Base-by-base conservation (phyloP, 2,113 vertebrate genomes). In the Sorex fumeus region DNA sequence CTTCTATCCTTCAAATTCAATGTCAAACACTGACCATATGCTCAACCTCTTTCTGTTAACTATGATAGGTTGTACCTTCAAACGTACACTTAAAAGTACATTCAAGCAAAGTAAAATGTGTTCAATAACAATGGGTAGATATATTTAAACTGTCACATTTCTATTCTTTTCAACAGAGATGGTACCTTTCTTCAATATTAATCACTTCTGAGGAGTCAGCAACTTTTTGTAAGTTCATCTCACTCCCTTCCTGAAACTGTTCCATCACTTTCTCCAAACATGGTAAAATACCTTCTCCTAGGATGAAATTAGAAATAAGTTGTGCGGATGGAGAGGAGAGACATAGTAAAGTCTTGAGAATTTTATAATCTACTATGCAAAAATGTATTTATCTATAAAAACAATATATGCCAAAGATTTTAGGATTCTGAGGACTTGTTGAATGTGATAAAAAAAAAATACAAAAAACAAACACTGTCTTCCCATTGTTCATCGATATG, bases 141-240 rank as follows among this genome's bases (percentile, higher is more conserved):
- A 45, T 50, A 50, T 13, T 8, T 86, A 64, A 87, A 64, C 27
- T 60, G 66, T 64, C 75, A 85, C 25, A 84, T 64, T 86, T 87
- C 67, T 80, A 75, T 25, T 86, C 27, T 43, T 91, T 60, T 77
- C 84, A 76, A 88, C 2, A 43, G 28, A 3, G 66, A 82, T 30
- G 28, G 66, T 96, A 98, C 98, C 98, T 98, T 97, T 98, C 98
- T 84, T 98, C 98, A 91, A 83, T 81, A 89, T 97, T 95, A 93
- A 94, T 53, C 62, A 90, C 69, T 95, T 93, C 84, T 27, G 95
- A 92, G 19, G 95, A 80, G 93, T 92, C 85, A 69, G 10, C 9
- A 0, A 10, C 71, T 92, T 71, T 88, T 75, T 64, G n/a, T 45
- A 96, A 86, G 40, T 92, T 95, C 8, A 1, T 1, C 8, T 96